Percentiles rank a stretch among this genome's conserved stretches.
phyloP scores from a whole-genome alignment of 2,797 vertebrate genomes.

The Babyrousa celebensis region DNA sequence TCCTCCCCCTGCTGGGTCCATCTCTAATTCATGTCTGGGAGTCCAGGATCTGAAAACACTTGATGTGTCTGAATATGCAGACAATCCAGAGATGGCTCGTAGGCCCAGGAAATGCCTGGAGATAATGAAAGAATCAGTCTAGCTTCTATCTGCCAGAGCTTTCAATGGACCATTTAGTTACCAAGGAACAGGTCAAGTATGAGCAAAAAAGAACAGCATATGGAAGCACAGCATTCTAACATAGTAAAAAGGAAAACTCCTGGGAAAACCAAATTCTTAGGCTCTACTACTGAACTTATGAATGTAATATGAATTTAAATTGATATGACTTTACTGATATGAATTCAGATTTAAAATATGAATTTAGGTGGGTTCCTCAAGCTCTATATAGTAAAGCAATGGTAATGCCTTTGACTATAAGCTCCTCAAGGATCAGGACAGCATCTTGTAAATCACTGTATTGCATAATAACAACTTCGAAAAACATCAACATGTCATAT shows the following conservation, averaged over 20 bases:
- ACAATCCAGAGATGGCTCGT: slow-evolving; percentile 50
- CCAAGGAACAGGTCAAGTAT: not conserved
- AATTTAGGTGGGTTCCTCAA: not conserved
- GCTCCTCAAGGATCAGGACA: not conserved
- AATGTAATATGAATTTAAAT: too few species aligned
- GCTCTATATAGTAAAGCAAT: not conserved
- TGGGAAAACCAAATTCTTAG: not conserved
- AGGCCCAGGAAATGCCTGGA: slow-evolving; percentile 56
- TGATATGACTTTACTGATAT: too few species aligned
- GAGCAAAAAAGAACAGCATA: slow-evolving; percentile 27
- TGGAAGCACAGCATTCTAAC: slow-evolving; percentile 38
- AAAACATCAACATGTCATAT: not conserved
- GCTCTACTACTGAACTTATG: not conserved
- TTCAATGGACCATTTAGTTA: slow-evolving; percentile 63
- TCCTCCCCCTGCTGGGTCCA: not conserved
- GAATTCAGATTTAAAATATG: not conserved
- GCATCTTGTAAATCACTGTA: not conserved
- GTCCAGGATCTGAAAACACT: not conserved
- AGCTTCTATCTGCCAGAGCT: slow-evolving; percentile 49
- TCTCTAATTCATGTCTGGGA: slow-evolving; percentile 1
- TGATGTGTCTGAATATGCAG: slow-evolving; percentile 9
- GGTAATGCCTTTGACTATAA: not conserved
- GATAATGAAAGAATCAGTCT: slow-evolving; percentile 66
- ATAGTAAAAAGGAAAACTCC: slow-evolving; percentile 6
- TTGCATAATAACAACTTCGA: slow-evolving; percentile 39